Percentiles rank a stretch among this genome's conserved stretches.
Conservation (phyloP, 2,888 invertebrate species). For the Gnatocerus cornutus region DNA sequence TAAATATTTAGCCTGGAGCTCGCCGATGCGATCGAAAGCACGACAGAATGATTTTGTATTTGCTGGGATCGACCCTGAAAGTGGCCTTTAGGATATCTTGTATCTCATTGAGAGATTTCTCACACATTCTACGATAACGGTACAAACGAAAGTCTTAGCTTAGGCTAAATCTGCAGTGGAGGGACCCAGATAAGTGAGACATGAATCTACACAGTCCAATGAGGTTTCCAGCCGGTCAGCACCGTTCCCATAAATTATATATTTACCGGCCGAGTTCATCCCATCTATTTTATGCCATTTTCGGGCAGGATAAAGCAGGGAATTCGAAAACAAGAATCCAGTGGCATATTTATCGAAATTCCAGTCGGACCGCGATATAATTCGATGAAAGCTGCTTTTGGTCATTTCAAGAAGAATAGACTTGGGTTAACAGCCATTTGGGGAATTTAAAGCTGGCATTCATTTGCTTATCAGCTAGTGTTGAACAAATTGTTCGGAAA, state of each 20-base stretch:
- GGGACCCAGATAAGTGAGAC: conserved; percentile 64
- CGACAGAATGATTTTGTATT: conserved; percentile 13
- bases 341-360: conserved; percentile 43
- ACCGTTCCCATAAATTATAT: conserved; percentile 66
- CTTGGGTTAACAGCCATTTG: conserved; percentile 25
- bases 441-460: conserved; percentile 32
- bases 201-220: conserved; percentile 64
- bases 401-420: conserved; percentile 16
- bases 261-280: conserved; percentile 68
- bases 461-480: neutral
- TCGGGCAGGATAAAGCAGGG: conserved; percentile 47
- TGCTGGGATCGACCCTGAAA: conserved; percentile 2
- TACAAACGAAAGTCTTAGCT: conserved; percentile 36
- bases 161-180: conserved; percentile 57
- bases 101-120: conserved; percentile 39
- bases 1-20: conserved; percentile 21
- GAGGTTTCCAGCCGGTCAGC: conserved; percentile 65
- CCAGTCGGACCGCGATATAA: conserved; percentile 35
- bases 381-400: conserved; percentile 33
- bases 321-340: conserved; percentile 53
- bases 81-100: conserved; percentile 16
- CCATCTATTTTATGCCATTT: conserved; percentile 63
- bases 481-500: neutral
- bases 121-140: conserved; percentile 44
- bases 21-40: conserved; percentile 8